Evolutionary conservation across 2,797 vertebrate genomes (phyloP).

Genomic region (Masticophis lateralis): DNA sequence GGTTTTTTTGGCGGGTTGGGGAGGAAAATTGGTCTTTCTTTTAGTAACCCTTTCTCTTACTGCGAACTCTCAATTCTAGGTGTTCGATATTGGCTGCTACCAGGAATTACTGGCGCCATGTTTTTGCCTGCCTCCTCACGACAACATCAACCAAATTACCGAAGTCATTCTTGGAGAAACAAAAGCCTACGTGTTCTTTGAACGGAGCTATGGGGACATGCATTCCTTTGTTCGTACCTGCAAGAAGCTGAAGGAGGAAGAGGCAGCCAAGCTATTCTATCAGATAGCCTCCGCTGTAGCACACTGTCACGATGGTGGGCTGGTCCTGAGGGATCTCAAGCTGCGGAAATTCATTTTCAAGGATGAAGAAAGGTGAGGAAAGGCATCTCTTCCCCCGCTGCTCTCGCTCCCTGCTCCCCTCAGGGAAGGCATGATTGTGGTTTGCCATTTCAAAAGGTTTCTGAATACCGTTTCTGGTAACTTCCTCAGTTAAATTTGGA

Average conservation of each 20-base stretch:
- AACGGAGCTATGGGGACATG: conserved; percentile 98
- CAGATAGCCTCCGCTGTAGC: conserved; percentile 97
- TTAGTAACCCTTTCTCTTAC: conserved; percentile 55
- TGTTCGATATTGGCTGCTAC: conserved; percentile 94
- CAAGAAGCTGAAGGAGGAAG: conserved; percentile 97
- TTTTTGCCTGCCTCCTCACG: conserved; percentile 92
- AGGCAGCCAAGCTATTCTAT: conserved; percentile 94
- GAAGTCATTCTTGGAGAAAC: conserved; percentile 96
- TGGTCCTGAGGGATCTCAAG: conserved; percentile 98
- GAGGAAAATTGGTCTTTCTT: neutral
- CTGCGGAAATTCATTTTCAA: conserved; percentile 98
- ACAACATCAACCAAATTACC: conserved; percentile 98
- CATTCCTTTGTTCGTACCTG: conserved; percentile 98
- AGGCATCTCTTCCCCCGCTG: neutral
- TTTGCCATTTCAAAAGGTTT: neutral
- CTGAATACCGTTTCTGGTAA: neutral
- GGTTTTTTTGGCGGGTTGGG: neutral
- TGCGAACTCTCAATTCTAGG: conserved; percentile 72
- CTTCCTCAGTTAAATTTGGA: neutral
- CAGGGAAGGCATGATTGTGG: neutral
- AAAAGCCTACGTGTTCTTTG: conserved; percentile 96
- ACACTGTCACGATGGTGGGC: conserved; percentile 94
- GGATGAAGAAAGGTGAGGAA: conserved; percentile 91
- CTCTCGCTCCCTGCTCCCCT: too few species aligned
- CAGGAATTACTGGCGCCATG: conserved; percentile 96